Evolutionary conservation across 2,797 vertebrate genomes (phyloP).

Genomic region (Rhinoraja longicauda): DNA sequence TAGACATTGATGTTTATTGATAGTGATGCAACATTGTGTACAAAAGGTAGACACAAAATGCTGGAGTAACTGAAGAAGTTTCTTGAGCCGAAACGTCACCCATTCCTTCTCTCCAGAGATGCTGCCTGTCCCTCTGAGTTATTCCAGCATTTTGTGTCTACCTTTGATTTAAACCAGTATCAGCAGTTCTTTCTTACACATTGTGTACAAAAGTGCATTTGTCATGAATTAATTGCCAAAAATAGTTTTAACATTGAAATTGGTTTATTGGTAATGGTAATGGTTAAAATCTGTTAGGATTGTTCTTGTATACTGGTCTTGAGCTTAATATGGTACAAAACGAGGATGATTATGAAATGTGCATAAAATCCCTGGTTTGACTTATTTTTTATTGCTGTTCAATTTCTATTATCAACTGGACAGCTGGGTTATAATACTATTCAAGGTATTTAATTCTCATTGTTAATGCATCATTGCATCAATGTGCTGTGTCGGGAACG

Average conservation of each 20-base stretch:
- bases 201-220: background rate
- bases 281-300: background rate
- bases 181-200: background rate
- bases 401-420: background rate
- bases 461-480: background rate
- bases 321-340: background rate
- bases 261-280: background rate
- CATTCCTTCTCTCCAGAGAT: no score
- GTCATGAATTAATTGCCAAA: background rate
- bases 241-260: background rate
- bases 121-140: no score
- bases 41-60: no score
- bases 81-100: no score
- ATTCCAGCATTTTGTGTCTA: no score
- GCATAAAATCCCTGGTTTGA: background rate
- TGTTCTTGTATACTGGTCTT: background rate
- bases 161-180: no score
- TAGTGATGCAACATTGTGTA: background rate
- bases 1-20: background rate
- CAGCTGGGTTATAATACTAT: background rate
- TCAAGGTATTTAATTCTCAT: background rate
- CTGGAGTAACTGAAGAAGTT: no score
- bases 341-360: background rate
- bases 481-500: background rate
- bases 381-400: background rate